Evolutionary conservation across 2,797 vertebrate species (phyloP).

Genomic region (Sebastes wilsoni): DNA sequence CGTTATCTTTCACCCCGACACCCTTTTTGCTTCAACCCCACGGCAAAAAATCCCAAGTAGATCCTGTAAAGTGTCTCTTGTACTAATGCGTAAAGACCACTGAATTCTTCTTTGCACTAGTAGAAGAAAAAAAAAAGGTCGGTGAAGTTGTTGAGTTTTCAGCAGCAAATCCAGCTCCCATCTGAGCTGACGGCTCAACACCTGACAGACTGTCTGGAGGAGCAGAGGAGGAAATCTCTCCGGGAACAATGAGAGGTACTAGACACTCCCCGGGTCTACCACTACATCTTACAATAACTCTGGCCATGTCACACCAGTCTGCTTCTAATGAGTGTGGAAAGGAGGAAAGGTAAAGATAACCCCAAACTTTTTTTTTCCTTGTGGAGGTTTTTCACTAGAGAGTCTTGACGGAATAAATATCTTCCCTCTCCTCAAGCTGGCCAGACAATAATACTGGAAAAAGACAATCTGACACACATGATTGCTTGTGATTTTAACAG

Average conservation of each 20-base stretch:
- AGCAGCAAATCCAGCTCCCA: constrained; percentile 12
- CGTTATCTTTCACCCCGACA: neutral
- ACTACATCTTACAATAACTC: constrained; percentile 12
- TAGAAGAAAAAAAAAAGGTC: neutral
- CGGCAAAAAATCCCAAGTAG: neutral
- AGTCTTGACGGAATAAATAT: neutral
- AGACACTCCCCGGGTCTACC: neutral
- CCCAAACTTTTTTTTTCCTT: neutral
- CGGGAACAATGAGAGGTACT: constrained; percentile 1
- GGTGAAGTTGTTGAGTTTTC: constrained; percentile 1
- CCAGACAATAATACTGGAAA: neutral
- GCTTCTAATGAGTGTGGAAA: constrained; percentile 9
- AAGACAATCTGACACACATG: neutral
- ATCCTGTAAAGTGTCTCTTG: constrained; percentile 1
- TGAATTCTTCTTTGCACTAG: neutral
- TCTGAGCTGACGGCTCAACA: constrained; percentile 38
- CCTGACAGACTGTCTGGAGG: constrained; percentile 36
- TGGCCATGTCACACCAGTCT: neutral
- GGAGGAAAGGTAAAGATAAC: neutral
- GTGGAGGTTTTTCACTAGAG: neutral
- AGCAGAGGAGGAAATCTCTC: constrained; percentile 17
- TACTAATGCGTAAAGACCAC: neutral
- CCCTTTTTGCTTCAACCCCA: neutral
- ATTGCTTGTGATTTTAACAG: neutral
- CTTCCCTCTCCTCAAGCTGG: neutral